Conservation (phyloP, 2,888 invertebrate species). For the Cistogaster globosa region DNA sequence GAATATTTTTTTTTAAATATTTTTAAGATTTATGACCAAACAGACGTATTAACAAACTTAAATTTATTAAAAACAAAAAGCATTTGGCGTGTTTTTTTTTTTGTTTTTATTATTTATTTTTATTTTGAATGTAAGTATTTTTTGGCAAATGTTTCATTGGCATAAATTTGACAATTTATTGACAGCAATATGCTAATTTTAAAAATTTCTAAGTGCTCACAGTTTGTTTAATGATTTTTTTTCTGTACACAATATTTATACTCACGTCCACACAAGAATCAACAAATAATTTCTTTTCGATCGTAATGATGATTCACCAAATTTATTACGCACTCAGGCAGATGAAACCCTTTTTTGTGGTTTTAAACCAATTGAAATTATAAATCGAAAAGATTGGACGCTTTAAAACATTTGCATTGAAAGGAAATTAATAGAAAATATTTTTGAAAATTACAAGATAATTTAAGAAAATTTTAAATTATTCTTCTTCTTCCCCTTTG, state of each 20-base stretch:
- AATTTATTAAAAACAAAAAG: slow-evolving; percentile 34
- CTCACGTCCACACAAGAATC: background rate
- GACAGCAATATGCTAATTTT: slow-evolving; percentile 75
- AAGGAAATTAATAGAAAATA: slow-evolving; percentile 12
- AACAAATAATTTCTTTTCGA: slow-evolving; percentile 15
- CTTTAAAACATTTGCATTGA: slow-evolving; percentile 26
- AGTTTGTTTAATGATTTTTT: slow-evolving; percentile 27
- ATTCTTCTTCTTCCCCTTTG: background rate
- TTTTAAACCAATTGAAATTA: slow-evolving; percentile 2
- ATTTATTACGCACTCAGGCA: background rate
- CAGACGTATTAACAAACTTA: slow-evolving; percentile 43
- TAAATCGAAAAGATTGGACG: background rate
- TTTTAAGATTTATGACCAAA: slow-evolving; percentile 48
- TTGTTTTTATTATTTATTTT: background rate
- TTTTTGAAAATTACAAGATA: slow-evolving; percentile 18
- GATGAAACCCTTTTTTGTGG: slow-evolving; percentile 35
- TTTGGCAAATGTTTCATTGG: slow-evolving; percentile 71
- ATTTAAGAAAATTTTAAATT: slow-evolving; percentile 12
- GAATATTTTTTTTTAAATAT: background rate
- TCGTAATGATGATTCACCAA: slow-evolving; percentile 28
- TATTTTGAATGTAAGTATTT: background rate
- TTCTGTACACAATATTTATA: background rate
- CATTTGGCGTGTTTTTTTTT: slow-evolving; percentile 5
- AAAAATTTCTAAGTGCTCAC: slow-evolving; percentile 68
- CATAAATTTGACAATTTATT: slow-evolving; percentile 81